Base-by-base conservation (phyloP, 2,113 vertebrate species). In the Semicossyphus pulcher region DNA sequence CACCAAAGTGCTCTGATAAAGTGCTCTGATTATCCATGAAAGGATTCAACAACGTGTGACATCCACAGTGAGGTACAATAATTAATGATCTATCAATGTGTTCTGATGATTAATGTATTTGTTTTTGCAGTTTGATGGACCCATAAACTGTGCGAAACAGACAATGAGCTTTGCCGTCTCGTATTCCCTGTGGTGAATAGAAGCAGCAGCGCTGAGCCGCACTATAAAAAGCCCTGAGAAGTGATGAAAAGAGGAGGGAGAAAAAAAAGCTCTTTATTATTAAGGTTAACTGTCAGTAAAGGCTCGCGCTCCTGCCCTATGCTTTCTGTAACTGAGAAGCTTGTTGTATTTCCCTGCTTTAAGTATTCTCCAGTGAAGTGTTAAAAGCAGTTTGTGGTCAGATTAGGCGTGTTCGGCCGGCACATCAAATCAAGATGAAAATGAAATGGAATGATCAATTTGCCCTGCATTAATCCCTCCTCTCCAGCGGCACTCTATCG, bases 391-490 rank as follows among this genome's bases (percentile, higher is more conserved):
- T 82, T 82, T 88, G 90, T 65, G 85, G 81, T 86, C 79, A 73
- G 87, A 85, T 79, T 88, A 89, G 85, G 87, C 85, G 88, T 83
- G 76, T 80, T 76, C 36, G 86, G 85, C 88, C 36, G 84, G 78
- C 88, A 82, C 88, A 90, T 93, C 90, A 85, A 90, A 90, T 92
- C 89, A 80, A 60, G 87, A 89, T 86, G 90, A 91, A 93, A 93
- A 91, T 92, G 84, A 92, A 94, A 93, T 90, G 87, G 91, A 90
- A 93, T 94, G 90, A 93, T 93, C 92, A 93, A 91, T 93, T 92
- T 93, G 81, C 84, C 81, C 86, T 60, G 83, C 85, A 83, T 89
- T 93, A 93, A 93, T 92, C 89, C 86, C 84, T 77, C 87, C 80
- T 90, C 89, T 86, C 89, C 68, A 71, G 85, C 88, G 83, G 88